Percentiles rank a stretch among this genome's conserved stretches.
phyloP scores from a whole-genome alignment of 1,140 invertebrate species.

The Cydia strobilella region DNA sequence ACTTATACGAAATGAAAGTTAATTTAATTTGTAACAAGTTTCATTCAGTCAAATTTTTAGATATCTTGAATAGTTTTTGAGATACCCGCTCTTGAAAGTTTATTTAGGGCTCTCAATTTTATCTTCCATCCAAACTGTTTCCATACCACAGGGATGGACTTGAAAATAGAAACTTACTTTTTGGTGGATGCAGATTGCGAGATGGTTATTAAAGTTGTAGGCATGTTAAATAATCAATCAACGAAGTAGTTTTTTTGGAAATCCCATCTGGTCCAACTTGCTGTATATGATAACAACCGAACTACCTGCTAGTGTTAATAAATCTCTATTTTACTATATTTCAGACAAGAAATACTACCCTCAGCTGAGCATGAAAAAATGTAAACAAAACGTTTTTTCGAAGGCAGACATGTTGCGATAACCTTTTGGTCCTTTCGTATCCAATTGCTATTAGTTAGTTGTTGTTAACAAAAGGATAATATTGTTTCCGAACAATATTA shows the following conservation, averaged over 20 bases:
- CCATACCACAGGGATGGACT: too few species aligned
- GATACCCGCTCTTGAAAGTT: too few species aligned
- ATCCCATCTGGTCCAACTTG: background rate
- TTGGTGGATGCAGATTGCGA: background rate
- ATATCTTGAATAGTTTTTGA: too few species aligned
- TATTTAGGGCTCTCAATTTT: too few species aligned
- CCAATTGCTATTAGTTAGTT: constrained; percentile 5
- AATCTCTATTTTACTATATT: constrained; percentile 42
- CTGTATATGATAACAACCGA: background rate
- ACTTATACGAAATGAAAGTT: too few species aligned
- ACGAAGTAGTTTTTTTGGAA: background rate
- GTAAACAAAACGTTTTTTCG: constrained; percentile 63
- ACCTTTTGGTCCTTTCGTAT: background rate
- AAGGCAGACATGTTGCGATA: constrained; percentile 42
- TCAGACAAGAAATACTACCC: constrained; percentile 43
- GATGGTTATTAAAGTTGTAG: background rate
- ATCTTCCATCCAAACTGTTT: too few species aligned
- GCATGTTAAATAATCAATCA: background rate
- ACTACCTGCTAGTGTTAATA: constrained; percentile 28
- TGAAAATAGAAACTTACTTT: too few species aligned
- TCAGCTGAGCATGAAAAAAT: constrained; percentile 62
- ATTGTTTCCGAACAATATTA: background rate
- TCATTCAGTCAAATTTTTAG: too few species aligned
- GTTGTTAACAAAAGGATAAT: constrained; percentile 7
- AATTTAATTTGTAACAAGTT: too few species aligned